Evolutionary conservation across 2,797 vertebrate species (phyloP).

Genomic region (Okamejei kenojei): DNA sequence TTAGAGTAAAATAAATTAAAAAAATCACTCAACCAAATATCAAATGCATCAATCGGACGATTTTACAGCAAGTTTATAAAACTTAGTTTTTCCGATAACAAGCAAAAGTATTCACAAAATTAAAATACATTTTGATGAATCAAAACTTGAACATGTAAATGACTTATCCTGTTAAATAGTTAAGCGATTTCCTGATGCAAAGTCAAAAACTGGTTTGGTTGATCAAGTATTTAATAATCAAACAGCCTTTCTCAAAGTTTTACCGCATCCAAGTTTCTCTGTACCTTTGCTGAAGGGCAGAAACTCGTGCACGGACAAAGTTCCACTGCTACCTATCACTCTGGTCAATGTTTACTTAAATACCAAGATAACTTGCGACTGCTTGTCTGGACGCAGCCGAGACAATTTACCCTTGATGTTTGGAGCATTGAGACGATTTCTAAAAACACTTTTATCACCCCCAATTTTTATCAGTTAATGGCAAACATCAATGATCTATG

Average conservation of each 20-base stretch:
- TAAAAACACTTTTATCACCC: background rate
- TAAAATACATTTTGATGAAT: background rate
- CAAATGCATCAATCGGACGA: background rate
- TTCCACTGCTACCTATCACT: background rate
- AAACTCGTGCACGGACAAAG: background rate
- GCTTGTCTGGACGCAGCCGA: background rate
- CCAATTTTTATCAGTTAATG: background rate
- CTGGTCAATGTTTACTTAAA: background rate
- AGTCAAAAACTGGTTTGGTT: background rate
- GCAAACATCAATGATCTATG: background rate
- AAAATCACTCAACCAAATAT: background rate
- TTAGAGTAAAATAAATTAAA: background rate
- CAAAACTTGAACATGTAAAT: background rate
- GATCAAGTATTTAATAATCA: background rate
- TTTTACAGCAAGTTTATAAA: background rate
- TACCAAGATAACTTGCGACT: background rate
- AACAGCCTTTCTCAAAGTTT: background rate
- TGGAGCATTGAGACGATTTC: background rate
- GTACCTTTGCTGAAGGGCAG: background rate
- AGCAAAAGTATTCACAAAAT: background rate
- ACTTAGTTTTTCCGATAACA: background rate
- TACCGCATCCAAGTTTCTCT: conserved; percentile 17
- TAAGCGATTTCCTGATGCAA: background rate
- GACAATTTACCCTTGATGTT: background rate
- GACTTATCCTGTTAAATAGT: background rate